Conservation (phyloP, 2,888 invertebrate genomes). For the Diarsia brunnea region DNA sequence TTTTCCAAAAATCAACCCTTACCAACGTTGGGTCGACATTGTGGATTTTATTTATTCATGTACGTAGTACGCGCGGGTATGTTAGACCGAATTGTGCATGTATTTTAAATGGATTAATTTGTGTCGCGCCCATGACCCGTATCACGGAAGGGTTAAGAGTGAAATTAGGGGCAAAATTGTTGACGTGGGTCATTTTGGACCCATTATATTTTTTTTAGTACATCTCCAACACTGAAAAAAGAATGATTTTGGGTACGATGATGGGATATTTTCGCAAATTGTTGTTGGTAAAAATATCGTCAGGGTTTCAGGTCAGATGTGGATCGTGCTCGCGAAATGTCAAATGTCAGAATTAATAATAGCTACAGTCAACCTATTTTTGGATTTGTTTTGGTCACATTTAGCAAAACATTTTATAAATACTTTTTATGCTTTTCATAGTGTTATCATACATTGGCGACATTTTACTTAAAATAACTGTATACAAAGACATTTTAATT, state of each 20-base stretch:
- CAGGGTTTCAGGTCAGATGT: constrained; percentile 14
- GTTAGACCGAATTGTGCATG: constrained; percentile 74
- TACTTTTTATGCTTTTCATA: not conserved
- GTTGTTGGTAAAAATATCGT: constrained; percentile 33
- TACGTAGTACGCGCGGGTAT: constrained; percentile 62
- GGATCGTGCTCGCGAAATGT: constrained; percentile 24
- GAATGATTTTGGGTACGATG: constrained; percentile 49
- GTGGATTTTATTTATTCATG: constrained; percentile 77
- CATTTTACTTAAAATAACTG: not conserved
- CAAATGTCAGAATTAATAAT: constrained; percentile 16
- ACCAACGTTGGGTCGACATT: constrained; percentile 65
- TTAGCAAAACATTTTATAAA: not conserved
- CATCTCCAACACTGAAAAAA: constrained; percentile 47
- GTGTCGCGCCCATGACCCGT: constrained; percentile 76
- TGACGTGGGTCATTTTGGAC: constrained; percentile 71
- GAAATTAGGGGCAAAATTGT: constrained; percentile 70
- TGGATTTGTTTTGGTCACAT: not conserved
- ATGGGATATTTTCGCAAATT: constrained; percentile 50
- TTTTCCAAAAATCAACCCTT: constrained; percentile 68
- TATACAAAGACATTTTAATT: too few relatives aligned
- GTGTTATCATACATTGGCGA: not conserved
- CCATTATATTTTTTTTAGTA: constrained; percentile 55
- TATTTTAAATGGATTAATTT: constrained; percentile 83
- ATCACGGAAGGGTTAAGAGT: constrained; percentile 73
- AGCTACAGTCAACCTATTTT: constrained; percentile 5